phyloP scores from a whole-genome alignment of 2,888 invertebrate species.

The Ornithoptera alexandrae region DNA sequence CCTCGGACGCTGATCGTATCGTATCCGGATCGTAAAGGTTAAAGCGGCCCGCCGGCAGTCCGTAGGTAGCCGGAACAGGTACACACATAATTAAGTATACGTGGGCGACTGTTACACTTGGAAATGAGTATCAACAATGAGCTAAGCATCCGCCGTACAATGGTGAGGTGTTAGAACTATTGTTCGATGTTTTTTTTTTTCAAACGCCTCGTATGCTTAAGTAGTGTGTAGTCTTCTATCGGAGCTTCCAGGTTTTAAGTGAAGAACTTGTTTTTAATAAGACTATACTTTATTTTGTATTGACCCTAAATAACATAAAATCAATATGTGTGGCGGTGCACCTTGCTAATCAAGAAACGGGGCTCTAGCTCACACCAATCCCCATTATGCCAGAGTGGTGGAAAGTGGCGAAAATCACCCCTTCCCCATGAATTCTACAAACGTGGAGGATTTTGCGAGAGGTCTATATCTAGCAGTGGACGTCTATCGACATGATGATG shows the following conservation, averaged over 20 bases:
- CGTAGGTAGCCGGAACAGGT: constrained; percentile 50
- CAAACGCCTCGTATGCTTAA: constrained; percentile 17
- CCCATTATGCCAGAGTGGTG: too few species aligned
- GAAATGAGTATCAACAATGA: constrained; percentile 48
- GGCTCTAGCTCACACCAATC: too few species aligned
- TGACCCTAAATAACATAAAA: too few species aligned
- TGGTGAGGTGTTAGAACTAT: constrained; percentile 66
- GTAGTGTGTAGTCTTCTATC: constrained; percentile 20
- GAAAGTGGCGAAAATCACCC: too few species aligned
- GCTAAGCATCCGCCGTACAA: constrained; percentile 62
- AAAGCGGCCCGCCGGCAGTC: constrained; percentile 17
- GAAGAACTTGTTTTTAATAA: not conserved
- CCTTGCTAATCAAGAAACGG: too few species aligned
- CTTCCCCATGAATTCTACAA: too few species aligned
- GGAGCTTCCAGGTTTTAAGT: not conserved
- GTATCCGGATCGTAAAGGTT: constrained; percentile 27
- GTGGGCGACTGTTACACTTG: constrained; percentile 59
- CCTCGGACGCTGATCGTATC: constrained; percentile 22
- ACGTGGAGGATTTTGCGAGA: too few species aligned
- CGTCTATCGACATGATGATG: too few species aligned
- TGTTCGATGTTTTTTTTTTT: constrained; percentile 46
- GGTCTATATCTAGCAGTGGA: too few species aligned
- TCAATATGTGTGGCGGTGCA: too few species aligned
- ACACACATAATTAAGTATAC: constrained; percentile 60
- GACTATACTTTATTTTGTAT: not conserved